Evolutionary conservation across 2,113 vertebrate species (phyloP).

Genomic region (Gavialis gangeticus): DNA sequence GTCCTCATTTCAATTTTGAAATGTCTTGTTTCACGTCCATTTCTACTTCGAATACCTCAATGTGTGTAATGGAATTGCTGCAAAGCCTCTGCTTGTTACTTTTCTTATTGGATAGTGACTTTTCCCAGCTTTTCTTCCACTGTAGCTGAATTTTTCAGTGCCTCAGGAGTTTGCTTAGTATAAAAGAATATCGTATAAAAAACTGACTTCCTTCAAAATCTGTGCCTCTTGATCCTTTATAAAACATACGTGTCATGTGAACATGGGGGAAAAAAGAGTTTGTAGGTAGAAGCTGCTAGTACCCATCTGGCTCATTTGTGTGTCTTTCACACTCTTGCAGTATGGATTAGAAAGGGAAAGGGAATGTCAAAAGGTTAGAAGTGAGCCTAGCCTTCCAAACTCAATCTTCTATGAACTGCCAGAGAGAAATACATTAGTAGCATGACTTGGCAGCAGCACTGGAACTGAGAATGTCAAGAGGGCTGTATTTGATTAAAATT

Average conservation of each 20-base stretch:
- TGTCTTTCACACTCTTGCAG: neutral
- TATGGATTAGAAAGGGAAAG: neutral
- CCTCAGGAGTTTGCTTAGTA: neutral
- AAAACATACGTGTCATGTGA: neutral
- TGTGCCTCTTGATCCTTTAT: neutral
- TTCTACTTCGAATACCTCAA: neutral
- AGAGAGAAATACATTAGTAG: neutral
- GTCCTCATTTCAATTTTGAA: neutral
- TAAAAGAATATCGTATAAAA: neutral
- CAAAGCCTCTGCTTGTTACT: neutral
- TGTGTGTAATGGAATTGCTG: neutral
- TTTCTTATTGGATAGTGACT: neutral
- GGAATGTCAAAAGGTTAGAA: constrained; percentile 44
- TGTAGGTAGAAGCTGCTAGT: neutral
- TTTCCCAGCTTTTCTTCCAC: neutral
- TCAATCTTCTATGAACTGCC: neutral
- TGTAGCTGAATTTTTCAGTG: neutral
- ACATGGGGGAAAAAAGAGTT: rapidly evolving
- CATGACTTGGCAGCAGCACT: neutral
- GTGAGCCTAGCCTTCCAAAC: constrained; percentile 22
- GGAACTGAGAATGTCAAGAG: neutral
- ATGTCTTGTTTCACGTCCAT: neutral
- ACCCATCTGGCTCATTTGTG: neutral
- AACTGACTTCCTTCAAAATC: neutral
- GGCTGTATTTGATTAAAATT: constrained; percentile 65